These are phyloP conservation scores for Pteromalus puparum DNA, from an alignment of 1,140 invertebrate genomes.

Conservation along the genomic window DNA sequence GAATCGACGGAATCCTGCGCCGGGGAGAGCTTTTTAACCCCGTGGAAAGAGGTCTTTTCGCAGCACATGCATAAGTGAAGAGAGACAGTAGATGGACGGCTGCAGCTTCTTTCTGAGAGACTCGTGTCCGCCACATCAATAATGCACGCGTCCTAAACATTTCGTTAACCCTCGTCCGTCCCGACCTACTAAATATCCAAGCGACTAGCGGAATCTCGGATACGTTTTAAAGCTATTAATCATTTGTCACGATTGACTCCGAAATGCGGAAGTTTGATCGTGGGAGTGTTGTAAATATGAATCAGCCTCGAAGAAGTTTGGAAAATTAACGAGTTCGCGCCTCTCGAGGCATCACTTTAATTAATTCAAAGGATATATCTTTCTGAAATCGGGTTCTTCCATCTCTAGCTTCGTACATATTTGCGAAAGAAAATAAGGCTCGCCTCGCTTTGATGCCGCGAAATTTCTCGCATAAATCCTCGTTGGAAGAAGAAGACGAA, in stretches of 20 bases:
- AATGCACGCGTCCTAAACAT: slow-evolving; percentile 67
- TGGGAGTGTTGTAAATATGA: no score
- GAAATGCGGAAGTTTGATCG: not conserved
- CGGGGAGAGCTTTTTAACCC: not conserved
- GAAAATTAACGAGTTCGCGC: not conserved
- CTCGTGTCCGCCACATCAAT: slow-evolving; percentile 60
- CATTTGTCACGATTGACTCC: not conserved
- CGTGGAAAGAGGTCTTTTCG: not conserved
- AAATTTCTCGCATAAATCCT: not conserved
- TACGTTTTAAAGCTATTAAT: not conserved
- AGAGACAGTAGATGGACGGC: slow-evolving; percentile 10
- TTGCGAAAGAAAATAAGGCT: not conserved
- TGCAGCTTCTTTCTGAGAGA: not conserved
- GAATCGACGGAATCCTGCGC: slow-evolving; percentile 3
- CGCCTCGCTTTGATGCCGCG: not conserved
- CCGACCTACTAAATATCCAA: slow-evolving; percentile 24
- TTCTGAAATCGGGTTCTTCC: not conserved
- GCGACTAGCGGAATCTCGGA: not conserved
- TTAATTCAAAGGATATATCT: not conserved
- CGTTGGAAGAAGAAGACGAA: not conserved
- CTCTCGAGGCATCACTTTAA: not conserved
- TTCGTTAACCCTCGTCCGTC: slow-evolving; percentile 23
- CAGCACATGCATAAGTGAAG: slow-evolving; percentile 29
- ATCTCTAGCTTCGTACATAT: not conserved
- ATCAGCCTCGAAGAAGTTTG: not conserved